phyloP scores from a whole-genome alignment of 2,888 invertebrate species.

The Listrodromus nycthemerus region DNA sequence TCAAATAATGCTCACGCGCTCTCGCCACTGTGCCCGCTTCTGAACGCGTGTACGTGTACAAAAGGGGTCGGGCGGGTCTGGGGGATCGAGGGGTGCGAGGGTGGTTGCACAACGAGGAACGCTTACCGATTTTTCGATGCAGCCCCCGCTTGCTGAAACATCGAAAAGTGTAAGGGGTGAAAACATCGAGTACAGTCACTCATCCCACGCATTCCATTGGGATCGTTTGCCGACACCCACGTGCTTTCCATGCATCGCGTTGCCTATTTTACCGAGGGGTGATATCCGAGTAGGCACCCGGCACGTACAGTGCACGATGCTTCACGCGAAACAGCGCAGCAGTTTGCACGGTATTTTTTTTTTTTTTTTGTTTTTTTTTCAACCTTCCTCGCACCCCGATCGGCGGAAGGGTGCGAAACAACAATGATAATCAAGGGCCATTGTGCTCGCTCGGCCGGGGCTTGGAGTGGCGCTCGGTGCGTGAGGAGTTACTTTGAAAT shows the following conservation, averaged over 20 bases:
- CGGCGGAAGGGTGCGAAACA: slow-evolving; percentile 65
- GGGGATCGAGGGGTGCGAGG: slow-evolving; percentile 49
- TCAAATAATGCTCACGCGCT: slow-evolving; percentile 45
- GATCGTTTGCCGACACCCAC: slow-evolving; percentile 57
- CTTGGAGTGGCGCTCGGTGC: slow-evolving; percentile 75
- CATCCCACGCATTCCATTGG: slow-evolving; percentile 63
- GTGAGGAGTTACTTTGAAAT: slow-evolving; percentile 65
- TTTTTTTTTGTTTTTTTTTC: slow-evolving; percentile 67
- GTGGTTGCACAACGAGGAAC: slow-evolving; percentile 42
- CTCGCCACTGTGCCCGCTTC: slow-evolving; percentile 8
- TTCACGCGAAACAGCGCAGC: slow-evolving; percentile 63
- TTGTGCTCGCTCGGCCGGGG: slow-evolving; percentile 60
- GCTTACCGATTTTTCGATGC: slow-evolving; percentile 58
- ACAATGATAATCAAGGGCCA: slow-evolving; percentile 70
- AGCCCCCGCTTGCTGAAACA: slow-evolving; percentile 45
- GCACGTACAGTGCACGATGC: slow-evolving; percentile 64
- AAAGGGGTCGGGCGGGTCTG: slow-evolving; percentile 44
- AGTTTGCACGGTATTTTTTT: slow-evolving; percentile 68
- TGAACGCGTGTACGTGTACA: slow-evolving; percentile 13
- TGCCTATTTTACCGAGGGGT: slow-evolving; percentile 24
- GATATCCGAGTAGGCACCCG: slow-evolving; percentile 34
- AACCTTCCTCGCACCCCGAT: slow-evolving; percentile 62
- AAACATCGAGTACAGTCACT: slow-evolving; percentile 63
- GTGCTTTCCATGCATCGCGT: slow-evolving; percentile 47
- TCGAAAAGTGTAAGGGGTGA: slow-evolving; percentile 63